These are phyloP conservation scores for Nothocercus nigrocapillus DNA, from an alignment of 2,113 vertebrate genomes.

Conservation along the genomic window DNA sequence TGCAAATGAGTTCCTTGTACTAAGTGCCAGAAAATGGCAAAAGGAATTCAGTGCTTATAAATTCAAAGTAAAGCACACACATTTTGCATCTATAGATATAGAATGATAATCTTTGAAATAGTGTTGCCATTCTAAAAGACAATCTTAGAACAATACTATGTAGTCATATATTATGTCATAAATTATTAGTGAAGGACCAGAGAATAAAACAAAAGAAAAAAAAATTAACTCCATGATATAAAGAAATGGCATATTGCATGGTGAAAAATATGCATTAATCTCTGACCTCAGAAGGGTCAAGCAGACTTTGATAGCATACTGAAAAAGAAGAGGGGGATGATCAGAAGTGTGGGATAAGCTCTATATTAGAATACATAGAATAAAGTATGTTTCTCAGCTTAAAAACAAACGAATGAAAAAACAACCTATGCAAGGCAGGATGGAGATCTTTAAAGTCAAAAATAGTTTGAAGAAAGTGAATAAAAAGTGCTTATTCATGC, in stretches of 20 bases:
- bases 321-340: background rate
- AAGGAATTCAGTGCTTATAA: background rate
- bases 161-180: background rate
- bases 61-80: background rate
- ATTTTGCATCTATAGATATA: background rate
- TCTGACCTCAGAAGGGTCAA: background rate
- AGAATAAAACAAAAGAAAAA: background rate
- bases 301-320: background rate
- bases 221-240: background rate
- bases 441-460: background rate
- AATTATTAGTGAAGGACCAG: background rate
- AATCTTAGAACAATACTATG: background rate
- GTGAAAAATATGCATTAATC: background rate
- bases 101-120: background rate
- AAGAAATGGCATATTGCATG: background rate
- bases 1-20: background rate
- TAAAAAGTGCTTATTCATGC: background rate
- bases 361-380: background rate
- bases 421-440: rapidly evolving
- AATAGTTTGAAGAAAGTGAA: background rate
- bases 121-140: background rate
- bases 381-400: background rate
- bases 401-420: background rate
- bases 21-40: background rate
- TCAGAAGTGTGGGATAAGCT: background rate